Evolutionary conservation across 2,888 invertebrate species (phyloP).

Genomic region (Drosophila nr. perissopoda): DNA sequence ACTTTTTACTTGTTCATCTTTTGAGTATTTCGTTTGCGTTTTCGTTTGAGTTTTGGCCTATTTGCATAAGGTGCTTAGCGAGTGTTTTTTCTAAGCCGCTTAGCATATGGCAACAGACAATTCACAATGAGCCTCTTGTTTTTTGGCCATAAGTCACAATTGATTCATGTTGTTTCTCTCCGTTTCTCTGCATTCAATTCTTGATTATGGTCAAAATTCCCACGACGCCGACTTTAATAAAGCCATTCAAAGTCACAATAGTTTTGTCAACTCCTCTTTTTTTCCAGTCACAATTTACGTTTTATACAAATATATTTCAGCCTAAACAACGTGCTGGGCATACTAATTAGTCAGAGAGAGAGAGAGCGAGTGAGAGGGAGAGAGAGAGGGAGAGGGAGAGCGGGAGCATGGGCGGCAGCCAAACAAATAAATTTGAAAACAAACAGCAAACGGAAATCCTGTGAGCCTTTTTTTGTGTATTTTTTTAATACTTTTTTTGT

Average conservation of each 20-base stretch:
- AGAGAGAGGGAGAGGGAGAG: neutral
- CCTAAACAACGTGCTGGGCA: conserved; percentile 42
- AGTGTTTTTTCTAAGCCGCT: conserved; percentile 65
- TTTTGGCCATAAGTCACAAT: conserved; percentile 35
- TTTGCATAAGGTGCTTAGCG: conserved; percentile 75
- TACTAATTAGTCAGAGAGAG: conserved; percentile 60
- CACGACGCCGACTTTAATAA: conserved; percentile 56
- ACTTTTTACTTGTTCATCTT: conserved; percentile 16
- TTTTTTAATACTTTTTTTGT: neutral
- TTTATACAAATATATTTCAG: conserved; percentile 54
- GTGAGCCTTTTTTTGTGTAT: conserved; percentile 56
- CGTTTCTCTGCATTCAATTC: conserved; percentile 1
- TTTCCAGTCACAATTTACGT: conserved; percentile 41
- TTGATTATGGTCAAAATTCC: conserved; percentile 38
- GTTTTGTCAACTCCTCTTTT: conserved; percentile 28
- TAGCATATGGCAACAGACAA: conserved; percentile 54
- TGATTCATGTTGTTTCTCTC: conserved; percentile 3
- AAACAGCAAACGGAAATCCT: conserved; percentile 75
- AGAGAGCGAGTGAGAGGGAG: neutral
- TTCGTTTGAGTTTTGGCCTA: conserved; percentile 37
- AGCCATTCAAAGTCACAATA: conserved; percentile 55
- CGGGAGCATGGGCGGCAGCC: conserved; percentile 8
- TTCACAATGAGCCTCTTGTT: conserved; percentile 11
- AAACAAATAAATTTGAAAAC: conserved; percentile 56
- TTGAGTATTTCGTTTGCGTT: conserved; percentile 17